Percentiles rank a stretch among this genome's conserved stretches.
Evolutionary conservation across 23 tunicate genomes (phyloP).

Genomic region (Phallusia fumigata): DNA sequence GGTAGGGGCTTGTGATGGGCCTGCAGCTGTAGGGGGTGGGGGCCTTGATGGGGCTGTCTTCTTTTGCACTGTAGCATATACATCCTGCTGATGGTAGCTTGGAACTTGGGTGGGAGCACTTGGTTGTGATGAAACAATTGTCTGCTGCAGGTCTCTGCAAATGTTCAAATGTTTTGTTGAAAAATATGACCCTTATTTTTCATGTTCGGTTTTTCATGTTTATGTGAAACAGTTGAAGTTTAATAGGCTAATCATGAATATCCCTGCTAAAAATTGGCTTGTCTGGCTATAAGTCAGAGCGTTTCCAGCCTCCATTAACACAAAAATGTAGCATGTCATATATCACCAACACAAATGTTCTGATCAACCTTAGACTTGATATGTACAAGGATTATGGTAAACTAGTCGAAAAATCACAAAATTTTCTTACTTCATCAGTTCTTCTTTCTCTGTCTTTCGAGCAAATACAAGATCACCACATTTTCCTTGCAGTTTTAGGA

Average conservation of each 20-base stretch:
- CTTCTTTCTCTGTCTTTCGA: constrained; percentile 97
- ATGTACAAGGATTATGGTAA: not conserved
- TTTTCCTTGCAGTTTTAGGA: constrained; percentile 86
- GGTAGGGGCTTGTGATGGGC: constrained; percentile 34
- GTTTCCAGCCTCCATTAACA: too few species aligned
- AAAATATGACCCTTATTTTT: not conserved
- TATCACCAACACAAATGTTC: not conserved
- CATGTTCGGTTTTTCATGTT: too few species aligned
- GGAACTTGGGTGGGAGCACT: constrained; percentile 46
- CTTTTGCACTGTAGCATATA: constrained; percentile 45
- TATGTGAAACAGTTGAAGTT: too few species aligned
- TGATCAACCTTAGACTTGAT: not conserved
- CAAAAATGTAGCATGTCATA: not conserved
- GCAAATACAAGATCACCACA: constrained; percentile 94
- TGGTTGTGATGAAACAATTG: constrained; percentile 35
- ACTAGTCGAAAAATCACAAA: too few species aligned
- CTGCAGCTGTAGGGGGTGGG: constrained; percentile 56
- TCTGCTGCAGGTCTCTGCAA: constrained; percentile 88
- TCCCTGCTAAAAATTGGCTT: too few species aligned
- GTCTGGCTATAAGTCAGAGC: too few species aligned
- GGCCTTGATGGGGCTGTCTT: constrained; percentile 68
- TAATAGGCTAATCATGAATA: too few species aligned
- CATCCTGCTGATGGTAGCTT: constrained; percentile 57
- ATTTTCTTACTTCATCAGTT: constrained; percentile 60
- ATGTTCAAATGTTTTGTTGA: not conserved